Conservation (phyloP, 2,888 invertebrate genomes). For the Ornithoptera priamus region DNA sequence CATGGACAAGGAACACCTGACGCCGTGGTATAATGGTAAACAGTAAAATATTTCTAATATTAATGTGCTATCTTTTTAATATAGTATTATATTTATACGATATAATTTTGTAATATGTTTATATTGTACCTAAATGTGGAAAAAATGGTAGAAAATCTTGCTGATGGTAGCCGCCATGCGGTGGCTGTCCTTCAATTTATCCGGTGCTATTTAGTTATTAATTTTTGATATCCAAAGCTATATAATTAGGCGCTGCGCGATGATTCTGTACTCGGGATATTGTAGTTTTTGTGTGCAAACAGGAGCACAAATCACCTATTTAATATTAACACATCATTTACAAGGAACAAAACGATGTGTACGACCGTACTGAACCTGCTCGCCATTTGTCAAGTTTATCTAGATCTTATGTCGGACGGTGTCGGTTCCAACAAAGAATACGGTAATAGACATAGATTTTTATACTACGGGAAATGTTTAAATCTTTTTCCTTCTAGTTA, state of each 20-base stretch:
- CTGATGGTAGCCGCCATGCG: too few species aligned
- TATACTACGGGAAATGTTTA: neutral
- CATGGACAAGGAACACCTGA: too few species aligned
- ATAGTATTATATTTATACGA: too few species aligned
- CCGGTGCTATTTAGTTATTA: too few species aligned
- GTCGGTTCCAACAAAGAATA: conserved; percentile 14
- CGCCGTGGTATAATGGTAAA: too few species aligned
- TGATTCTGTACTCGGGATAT: neutral
- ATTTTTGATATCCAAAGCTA: too few species aligned
- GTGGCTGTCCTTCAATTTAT: too few species aligned
- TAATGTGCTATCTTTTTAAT: too few species aligned
- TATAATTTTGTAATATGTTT: too few species aligned
- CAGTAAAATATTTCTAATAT: too few species aligned
- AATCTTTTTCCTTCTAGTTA: neutral
- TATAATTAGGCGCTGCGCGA: neutral
- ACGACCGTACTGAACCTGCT: conserved; percentile 15
- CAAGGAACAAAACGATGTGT: conserved; percentile 14
- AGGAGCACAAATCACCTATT: neutral
- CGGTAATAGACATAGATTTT: conserved; percentile 10
- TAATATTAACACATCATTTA: conserved; percentile 14
- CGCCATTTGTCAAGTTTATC: conserved; percentile 21
- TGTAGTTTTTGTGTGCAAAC: neutral
- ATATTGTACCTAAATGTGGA: too few species aligned
- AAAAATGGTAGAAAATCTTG: too few species aligned
- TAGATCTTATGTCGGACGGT: conserved; percentile 17